Evolutionary conservation across 2,888 invertebrate species (phyloP), one percentile per base, ranked within the genome.

Genomic region (Xanthia icteritia): DNA sequence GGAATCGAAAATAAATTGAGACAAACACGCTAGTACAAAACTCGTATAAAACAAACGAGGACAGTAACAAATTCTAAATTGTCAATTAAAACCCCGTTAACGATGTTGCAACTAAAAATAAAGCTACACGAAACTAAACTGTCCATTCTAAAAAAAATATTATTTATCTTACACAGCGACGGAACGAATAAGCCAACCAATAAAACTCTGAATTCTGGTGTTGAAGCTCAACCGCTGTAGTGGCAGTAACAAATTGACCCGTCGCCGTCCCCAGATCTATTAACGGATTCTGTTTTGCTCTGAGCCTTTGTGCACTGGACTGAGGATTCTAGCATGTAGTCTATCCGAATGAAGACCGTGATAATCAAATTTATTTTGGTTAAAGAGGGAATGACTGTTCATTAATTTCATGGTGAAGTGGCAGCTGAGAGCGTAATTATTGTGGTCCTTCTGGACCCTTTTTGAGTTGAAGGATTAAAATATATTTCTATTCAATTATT

Each of bases 231-330:
- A 75, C 72, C 70, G 70, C 74, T 58, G 77, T 75, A 70, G 74
- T 85, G 87, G 74, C 80, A 85, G 87, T 85, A 72, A 86, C 87
- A 85, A 87, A 87, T 87, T 83, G 87, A 86, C 64, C 69, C 79
- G 72, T 84, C 76, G 73, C 63, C 67, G 51, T 76, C 68, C 58
- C 45, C 64, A 68, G 76, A 85, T 66, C 77, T 82, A 87, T 87
- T 86, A 82, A 73, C 69, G 64, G 48, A 75, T 76, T 82, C 74
- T 77, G 84, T 86, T 86, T 76, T 79, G 64, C 72, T 65, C 63
- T 45, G 31, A 68, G 74, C 63, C n/a, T 73, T 79, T 83, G 73
- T 73, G 65, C 65, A 76, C 63, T 70, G 54, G 58, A 75, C 42
- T 56, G 64, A 56, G 23, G 5, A 71, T 66, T 71, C 65, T 31